Percentiles rank a stretch among this genome's conserved stretches.
Evolutionary conservation across 2,888 invertebrate species (phyloP).

Genomic region (Rhagonycha lutea): DNA sequence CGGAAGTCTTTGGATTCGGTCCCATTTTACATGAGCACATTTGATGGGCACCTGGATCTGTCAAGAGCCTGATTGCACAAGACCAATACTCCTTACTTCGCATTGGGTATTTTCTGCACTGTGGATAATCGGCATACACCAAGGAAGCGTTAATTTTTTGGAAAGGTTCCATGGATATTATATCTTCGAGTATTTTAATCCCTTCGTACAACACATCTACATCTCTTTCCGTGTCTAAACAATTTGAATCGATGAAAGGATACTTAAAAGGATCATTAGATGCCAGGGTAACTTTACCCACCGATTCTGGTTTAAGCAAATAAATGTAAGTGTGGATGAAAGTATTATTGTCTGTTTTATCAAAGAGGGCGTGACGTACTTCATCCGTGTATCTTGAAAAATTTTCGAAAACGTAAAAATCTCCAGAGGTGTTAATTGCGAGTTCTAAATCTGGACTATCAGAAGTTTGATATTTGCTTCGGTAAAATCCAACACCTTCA

Average conservation of each 20-base stretch:
- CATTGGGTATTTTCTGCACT: constrained; percentile 8
- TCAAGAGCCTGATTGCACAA: constrained; percentile 31
- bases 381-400: not conserved
- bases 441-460: not conserved
- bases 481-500: not conserved
- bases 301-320: constrained; percentile 30
- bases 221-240: constrained; percentile 55
- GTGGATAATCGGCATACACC: constrained; percentile 41
- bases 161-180: constrained; percentile 46
- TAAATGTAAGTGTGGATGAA: not conserved
- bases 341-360: not conserved
- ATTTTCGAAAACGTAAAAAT: not conserved
- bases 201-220: constrained; percentile 64
- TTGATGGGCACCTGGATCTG: constrained; percentile 27
- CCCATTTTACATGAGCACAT: constrained; percentile 36
- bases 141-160: constrained; percentile 4
- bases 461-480: not conserved
- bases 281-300: constrained; percentile 37
- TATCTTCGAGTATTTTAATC: constrained; percentile 49
- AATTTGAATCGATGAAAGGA: constrained; percentile 40
- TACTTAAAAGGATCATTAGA: constrained; percentile 41
- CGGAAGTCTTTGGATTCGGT: constrained; percentile 18
- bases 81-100: constrained; percentile 33
- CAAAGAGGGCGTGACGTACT: not conserved
- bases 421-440: not conserved